phyloP scores from a whole-genome alignment of 2,888 invertebrate genomes.

The Ormia ochracea region DNA sequence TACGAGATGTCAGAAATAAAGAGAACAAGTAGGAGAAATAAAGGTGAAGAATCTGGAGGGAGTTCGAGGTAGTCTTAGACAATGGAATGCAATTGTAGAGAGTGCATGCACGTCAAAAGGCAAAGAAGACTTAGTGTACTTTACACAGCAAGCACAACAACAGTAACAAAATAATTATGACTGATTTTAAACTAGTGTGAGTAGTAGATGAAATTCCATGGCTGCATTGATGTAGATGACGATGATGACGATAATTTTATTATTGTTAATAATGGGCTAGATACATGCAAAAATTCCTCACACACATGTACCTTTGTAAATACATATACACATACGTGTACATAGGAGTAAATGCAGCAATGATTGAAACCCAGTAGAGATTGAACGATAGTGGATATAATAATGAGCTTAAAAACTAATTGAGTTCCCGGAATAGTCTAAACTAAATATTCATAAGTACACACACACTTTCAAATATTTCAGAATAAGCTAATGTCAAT shows the following conservation, averaged over 20 bases:
- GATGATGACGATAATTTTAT: constrained; percentile 20
- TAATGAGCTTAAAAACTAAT: no score
- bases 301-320: neutral
- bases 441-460: no score
- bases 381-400: no score
- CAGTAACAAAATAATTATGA: constrained; percentile 44
- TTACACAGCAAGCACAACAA: constrained; percentile 2
- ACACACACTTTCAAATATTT: no score
- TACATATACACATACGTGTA: neutral
- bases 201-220: constrained; percentile 47
- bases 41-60: neutral
- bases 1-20: constrained; percentile 7
- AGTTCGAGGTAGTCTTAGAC: constrained; percentile 30
- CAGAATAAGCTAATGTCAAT: no score
- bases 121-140: constrained; percentile 43
- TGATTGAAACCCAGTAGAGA: neutral
- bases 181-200: constrained; percentile 45
- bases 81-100: constrained; percentile 57
- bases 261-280: constrained; percentile 30
- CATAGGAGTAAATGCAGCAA: neutral
- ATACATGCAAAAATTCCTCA: constrained; percentile 27
- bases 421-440: no score
- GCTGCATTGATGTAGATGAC: constrained; percentile 27
- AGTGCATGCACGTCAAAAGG: constrained; percentile 56
- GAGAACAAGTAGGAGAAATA: constrained; percentile 38